Conservation (phyloP, 2,888 invertebrate genomes). For the Odontocerum albicorne region DNA sequence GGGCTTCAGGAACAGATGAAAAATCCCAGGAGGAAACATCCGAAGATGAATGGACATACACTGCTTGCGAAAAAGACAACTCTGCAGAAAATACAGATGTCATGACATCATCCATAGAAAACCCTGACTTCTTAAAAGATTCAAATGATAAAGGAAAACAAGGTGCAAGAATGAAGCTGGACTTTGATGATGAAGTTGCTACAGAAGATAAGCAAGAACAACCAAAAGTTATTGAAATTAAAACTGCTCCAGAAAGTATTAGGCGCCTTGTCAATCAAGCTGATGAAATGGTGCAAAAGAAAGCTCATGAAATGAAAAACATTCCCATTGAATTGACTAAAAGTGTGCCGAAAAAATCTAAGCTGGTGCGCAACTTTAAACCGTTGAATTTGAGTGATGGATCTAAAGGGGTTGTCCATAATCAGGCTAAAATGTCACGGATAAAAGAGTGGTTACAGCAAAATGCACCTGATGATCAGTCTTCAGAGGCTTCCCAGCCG, state of each 20-base stretch:
- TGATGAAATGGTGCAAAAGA: slow-evolving; percentile 73
- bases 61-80: slow-evolving; percentile 48
- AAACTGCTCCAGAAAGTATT: slow-evolving; percentile 57
- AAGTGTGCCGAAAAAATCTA: slow-evolving; percentile 45
- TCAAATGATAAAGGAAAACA: slow-evolving; percentile 31
- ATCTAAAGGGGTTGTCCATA: slow-evolving; percentile 49
- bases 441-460: slow-evolving; percentile 72
- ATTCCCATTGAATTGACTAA: slow-evolving; percentile 43
- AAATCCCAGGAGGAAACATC: slow-evolving; percentile 55
- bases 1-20: slow-evolving; percentile 50
- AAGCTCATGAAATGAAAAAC: slow-evolving; percentile 46
- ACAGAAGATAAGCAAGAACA: neutral
- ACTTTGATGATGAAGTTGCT: slow-evolving; percentile 28
- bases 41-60: slow-evolving; percentile 68
- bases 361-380: slow-evolving; percentile 53
- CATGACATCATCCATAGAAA: slow-evolving; percentile 51
- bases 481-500: slow-evolving; percentile 43
- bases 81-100: slow-evolving; percentile 38
- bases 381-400: slow-evolving; percentile 58
- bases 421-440: slow-evolving; percentile 64
- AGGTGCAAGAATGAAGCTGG: slow-evolving; percentile 21
- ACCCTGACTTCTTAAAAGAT: slow-evolving; percentile 19
- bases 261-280: slow-evolving; percentile 78
- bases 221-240: slow-evolving; percentile 40
- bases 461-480: slow-evolving; percentile 44